Percentiles rank a stretch among this genome's conserved stretches.
Conservation (phyloP, 2,888 invertebrate genomes). For the Apotomis betuletana region DNA sequence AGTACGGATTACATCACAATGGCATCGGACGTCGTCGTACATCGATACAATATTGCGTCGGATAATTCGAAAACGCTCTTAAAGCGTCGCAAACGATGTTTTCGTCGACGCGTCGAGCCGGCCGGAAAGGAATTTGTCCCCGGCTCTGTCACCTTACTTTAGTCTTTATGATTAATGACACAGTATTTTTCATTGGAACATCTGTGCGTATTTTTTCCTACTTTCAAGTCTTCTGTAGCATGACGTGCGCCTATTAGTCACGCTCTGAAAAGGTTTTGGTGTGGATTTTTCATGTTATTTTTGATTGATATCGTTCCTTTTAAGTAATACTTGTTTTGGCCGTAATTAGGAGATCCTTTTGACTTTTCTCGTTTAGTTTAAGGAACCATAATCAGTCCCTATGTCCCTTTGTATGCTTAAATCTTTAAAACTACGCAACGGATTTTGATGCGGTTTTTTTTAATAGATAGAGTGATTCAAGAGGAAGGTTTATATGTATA, state of each 20-base stretch:
- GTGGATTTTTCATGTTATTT: conserved; percentile 66
- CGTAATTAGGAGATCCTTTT: conserved; percentile 12
- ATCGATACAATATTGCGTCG: no score
- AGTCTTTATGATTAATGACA: conserved; percentile 78
- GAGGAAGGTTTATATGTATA: no score
- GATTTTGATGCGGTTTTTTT: no score
- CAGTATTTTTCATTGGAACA: conserved; percentile 80
- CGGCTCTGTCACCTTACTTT: conserved; percentile 74
- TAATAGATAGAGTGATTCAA: no score
- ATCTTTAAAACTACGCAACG: no score
- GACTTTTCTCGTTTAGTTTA: not conserved
- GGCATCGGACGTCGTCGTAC: no score
- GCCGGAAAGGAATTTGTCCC: conserved; percentile 75
- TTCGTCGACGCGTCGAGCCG: conserved; percentile 15
- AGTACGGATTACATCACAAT: no score
- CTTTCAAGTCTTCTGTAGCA: conserved; percentile 74
- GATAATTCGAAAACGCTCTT: not conserved
- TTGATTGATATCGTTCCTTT: conserved; percentile 50
- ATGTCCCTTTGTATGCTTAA: no score
- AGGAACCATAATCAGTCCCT: no score
- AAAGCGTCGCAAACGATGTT: not conserved
- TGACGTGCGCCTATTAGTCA: conserved; percentile 77
- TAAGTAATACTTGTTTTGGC: conserved; percentile 12
- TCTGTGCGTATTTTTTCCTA: conserved; percentile 76
- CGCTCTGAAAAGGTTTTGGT: conserved; percentile 69